Evolutionary conservation across 2,888 invertebrate genomes (phyloP), one percentile per base, ranked within the genome.

Genomic region (Diachrysia chrysitis): DNA sequence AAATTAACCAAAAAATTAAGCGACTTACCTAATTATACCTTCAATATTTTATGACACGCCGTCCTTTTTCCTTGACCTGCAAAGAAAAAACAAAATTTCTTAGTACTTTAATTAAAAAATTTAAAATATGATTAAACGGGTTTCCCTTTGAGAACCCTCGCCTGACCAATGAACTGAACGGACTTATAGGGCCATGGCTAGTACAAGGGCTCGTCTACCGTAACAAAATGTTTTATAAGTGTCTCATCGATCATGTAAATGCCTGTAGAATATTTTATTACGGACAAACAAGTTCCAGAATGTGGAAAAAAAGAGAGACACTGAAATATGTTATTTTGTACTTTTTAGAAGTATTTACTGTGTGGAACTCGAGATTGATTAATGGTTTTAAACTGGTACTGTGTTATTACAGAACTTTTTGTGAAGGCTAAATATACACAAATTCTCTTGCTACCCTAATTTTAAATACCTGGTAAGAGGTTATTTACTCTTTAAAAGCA

Each of bases 1-100:
- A 65, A 69, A 72, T 77, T 67, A 57, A 23, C 48, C 61, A 55
- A 58, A 56, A 73, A 69, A 59, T 54, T 69, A 12, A 21, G 35
- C 14, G 51, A 56, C 82, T 81, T 71, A 81, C 81, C 83, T 81
- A 19, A 68, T n/a, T 73, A 67, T 81, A 69, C 69, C 48, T 75
- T 69, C 58, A 37, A 48, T 67, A 60, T 69, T 69, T 72, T 74
- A 63, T 58, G 32, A 54, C 59, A 42, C 23, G 61, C 48, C 29
- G 67, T 3, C n/a, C n/a, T 62, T 64, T 60, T 72, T 59, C 60
- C 54, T 59, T 25, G 46, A 42, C 57, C 83, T 83, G 83, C 71
- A 83, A 60, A n/a, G n/a, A n/a, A 81, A 81, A 58, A 68, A 59
- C 16, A 61, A 42, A 65, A 55, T 63, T 58, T 61, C 12, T 37